Evolutionary conservation across 2,888 invertebrate species (phyloP), one percentile per base, ranked within the genome.

Genomic region (Xestia rhomboidea): DNA sequence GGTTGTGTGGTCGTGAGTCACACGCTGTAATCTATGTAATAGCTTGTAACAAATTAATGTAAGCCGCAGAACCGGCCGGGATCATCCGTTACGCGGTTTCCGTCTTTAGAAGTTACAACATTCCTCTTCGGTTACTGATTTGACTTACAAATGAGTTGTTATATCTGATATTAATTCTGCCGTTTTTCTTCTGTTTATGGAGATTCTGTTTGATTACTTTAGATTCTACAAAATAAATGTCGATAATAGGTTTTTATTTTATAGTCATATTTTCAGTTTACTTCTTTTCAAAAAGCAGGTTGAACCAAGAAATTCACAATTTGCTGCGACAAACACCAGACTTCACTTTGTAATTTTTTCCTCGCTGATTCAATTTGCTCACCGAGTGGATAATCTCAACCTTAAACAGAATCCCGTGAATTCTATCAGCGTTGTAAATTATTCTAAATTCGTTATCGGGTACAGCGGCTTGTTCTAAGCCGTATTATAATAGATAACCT

Each of bases 401-500:
- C 66, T 82, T 78, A 86, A 86, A 74, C 74, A 84, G 68, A 78
- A 82, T 69, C 51, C 78, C 67, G 73, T 70, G 77, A 68, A 76
- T 82, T 87, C 77, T 82, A 76, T 83, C 81, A 79, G 82, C 78
- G 76, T 64, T 81, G 85, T 87, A 87, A 89, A 89, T 90, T 89
- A 88, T 90, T 88, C 86, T 85, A 87, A 83, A 78, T 86, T 79
- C 83, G 82, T 87, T 85, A 89, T 88, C 84, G 79, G 77, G 63
- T 79, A 85, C 67, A 67, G 76, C 67, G 78, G 76, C 77, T 83
- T 83, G 75, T 85, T 63, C 76, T 85, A 80, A 82, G 81, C 76
- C 78, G 79, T 81, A 74, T 86, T 88, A 79, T 89, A 89, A 87
- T 87, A 89, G 89, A 87, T 86, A 88, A 86, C 88, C 79, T 75